Conservation (phyloP, 1,140 invertebrate genomes). For the Panulirus ornatus region DNA sequence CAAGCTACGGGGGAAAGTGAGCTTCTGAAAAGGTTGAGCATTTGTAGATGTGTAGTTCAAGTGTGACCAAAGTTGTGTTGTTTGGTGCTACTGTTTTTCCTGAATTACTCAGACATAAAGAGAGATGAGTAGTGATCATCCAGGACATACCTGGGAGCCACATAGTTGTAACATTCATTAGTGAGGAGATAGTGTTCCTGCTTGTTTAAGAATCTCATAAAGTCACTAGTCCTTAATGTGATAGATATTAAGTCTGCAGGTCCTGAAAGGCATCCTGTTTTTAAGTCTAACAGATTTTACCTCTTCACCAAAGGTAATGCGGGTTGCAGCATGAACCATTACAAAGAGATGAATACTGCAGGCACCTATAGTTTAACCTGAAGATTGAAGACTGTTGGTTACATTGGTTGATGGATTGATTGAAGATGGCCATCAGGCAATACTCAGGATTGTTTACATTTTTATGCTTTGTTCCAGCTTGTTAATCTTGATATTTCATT, state of each 20-base stretch:
- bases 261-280: not conserved
- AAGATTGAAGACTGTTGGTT: not conserved
- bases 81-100: not conserved
- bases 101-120: not conserved
- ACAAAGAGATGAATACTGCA: not conserved
- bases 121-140: not conserved
- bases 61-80: not conserved
- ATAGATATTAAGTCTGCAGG: not conserved
- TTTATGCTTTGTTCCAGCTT: too few relatives aligned
- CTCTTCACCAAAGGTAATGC: conserved; percentile 4
- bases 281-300: not conserved
- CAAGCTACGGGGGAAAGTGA: conserved; percentile 90
- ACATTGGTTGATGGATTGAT: not conserved
- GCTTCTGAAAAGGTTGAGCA: conserved; percentile 83
- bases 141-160: not conserved
- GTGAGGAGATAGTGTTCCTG: too few relatives aligned
- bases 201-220: too few relatives aligned
- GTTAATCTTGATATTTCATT: too few relatives aligned
- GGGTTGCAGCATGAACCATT: not conserved
- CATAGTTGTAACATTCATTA: not conserved
- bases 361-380: not conserved
- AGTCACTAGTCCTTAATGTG: not conserved
- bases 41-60: conserved; percentile 31
- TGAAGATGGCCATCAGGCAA: not conserved
- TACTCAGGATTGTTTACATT: not conserved